Evolutionary conservation across 2,797 vertebrate genomes (phyloP), one percentile per base, ranked within the genome.

Genomic region (Staurois parvus): DNA sequence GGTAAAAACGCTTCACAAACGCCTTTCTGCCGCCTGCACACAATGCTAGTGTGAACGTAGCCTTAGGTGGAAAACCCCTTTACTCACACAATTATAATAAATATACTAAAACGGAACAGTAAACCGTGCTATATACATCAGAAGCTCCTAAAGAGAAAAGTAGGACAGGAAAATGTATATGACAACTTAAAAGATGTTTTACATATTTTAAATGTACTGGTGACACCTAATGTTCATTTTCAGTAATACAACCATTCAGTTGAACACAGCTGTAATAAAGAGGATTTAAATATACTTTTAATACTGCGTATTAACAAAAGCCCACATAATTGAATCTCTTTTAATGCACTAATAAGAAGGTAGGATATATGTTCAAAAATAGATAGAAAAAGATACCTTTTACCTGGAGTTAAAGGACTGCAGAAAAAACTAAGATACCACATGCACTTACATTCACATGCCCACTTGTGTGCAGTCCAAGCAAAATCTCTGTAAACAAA

Each of bases 211-310:
- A 66, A 89, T 92, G 87, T 90, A 40, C 42, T 87, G 90, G 87
- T 85, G 93, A 91, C 94, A 93, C 89, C 94, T 93, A 91, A 89
- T 90, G 94, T 85, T 70, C 30, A 0, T 28, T 69, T 15, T 4
- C n/a, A 68, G 88, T 78, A 92, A 52, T 85, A 77, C 87, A 88
- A 10, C 3, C 24, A 15, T 40, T 70, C 10, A 10, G 37, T 7
- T 52, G 3, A 52, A 52, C 42, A 52, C 24, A 37, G 37, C 5
- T 37, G 19, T 45, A 73, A 7, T 9, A 69, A 4, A 48, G 4
- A 52, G 3, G 48, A 19, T 52, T 19, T 17, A 52, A 4, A 17
- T 52, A 17, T 19, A 0, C 19, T 52, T 52, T 19, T 52, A 52
- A 64, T 11, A 26, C 11, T 12, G n/a, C 24, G 4, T 52, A 17